Evolutionary conservation across 2,113 vertebrate genomes (phyloP).

Genomic region (Tachycineta bicolor): DNA sequence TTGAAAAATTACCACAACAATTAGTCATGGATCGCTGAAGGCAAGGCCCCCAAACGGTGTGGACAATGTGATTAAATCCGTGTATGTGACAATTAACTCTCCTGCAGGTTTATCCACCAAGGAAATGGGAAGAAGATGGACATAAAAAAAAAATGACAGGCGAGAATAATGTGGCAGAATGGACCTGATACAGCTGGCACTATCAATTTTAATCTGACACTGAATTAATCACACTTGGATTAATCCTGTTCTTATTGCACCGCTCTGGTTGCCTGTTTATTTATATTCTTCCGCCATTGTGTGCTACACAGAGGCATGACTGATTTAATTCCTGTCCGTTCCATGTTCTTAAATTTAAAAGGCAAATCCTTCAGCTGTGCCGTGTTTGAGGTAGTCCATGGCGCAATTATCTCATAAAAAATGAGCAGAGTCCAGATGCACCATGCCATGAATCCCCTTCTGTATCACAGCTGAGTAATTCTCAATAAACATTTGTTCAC

Average conservation of each 20-base stretch:
- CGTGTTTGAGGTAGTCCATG: conserved; percentile 70
- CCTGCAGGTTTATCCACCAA: conserved; percentile 81
- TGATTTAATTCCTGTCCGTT: conserved; percentile 80
- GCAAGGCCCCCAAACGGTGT: conserved; percentile 75
- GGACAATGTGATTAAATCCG: conserved; percentile 95
- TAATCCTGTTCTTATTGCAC: conserved; percentile 79
- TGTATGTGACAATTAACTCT: conserved; percentile 97
- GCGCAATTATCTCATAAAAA: conserved; percentile 81
- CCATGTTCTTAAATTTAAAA: conserved; percentile 79
- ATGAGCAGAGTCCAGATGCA: conserved; percentile 76
- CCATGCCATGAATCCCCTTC: conserved; percentile 72
- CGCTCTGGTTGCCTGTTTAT: conserved; percentile 77
- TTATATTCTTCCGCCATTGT: conserved; percentile 75
- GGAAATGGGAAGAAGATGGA: conserved; percentile 69
- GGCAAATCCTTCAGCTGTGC: conserved; percentile 67
- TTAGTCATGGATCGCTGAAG: conserved; percentile 84
- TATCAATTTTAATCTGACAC: conserved; percentile 84
- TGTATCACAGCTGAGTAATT: conserved; percentile 80
- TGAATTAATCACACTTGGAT: conserved; percentile 85
- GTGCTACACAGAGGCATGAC: conserved; percentile 76
- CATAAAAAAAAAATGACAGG: conserved; percentile 55
- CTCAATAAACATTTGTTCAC: conserved; percentile 92
- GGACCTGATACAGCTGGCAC: conserved; percentile 89
- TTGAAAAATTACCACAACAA: conserved; percentile 90
- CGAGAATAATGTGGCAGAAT: conserved; percentile 69